These are phyloP conservation scores for Hycleus cichorii DNA, from an alignment of 1,140 invertebrate species.

Conservation along the genomic window DNA sequence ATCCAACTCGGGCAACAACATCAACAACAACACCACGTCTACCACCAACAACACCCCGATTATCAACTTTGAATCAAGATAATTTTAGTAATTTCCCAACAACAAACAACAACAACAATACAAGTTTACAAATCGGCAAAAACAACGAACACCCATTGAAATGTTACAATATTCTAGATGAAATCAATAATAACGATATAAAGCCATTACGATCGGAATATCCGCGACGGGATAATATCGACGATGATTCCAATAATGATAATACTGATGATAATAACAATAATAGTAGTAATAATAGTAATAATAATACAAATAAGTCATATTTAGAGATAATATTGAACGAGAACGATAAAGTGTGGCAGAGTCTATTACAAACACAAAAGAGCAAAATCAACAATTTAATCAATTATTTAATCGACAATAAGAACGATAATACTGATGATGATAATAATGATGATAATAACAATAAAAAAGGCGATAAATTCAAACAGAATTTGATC, in stretches of 20 bases:
- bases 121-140: no score
- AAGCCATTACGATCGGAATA: constrained; percentile 36
- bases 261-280: not conserved
- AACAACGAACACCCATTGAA: no score
- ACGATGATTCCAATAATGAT: not conserved
- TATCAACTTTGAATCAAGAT: no score
- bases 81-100: no score
- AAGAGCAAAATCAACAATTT: not conserved
- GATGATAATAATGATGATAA: not conserved
- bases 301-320: no score
- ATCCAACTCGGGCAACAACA: no score
- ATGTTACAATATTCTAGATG: constrained; percentile 27
- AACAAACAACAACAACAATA: no score
- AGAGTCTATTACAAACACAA: constrained; percentile 11
- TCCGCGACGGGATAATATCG: constrained; percentile 29
- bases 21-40: no score
- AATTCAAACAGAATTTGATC: constrained; percentile 12
- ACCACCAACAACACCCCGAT: no score
- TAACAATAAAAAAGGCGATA: constrained; percentile 3
- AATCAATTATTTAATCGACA: not conserved
- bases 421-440: not conserved
- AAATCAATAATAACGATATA: constrained; percentile 33
- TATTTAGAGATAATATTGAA: constrained; percentile 1
- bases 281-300: no score
- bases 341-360: constrained; percentile 17